These are phyloP conservation scores for Cotesia typhae DNA, from an alignment of 1,140 invertebrate species.

Conservation along the genomic window DNA sequence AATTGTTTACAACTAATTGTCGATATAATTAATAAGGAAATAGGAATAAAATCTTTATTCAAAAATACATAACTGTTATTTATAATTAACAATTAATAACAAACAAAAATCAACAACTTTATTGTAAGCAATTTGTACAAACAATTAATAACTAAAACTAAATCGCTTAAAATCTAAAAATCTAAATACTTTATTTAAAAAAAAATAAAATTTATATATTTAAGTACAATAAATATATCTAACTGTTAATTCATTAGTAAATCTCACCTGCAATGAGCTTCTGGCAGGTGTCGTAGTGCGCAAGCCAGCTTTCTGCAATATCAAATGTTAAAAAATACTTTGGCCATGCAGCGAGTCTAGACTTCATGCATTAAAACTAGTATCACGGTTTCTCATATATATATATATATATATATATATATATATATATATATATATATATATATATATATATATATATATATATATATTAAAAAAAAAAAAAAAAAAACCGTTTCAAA, in stretches of 20 bases:
- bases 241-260: constrained; percentile 28
- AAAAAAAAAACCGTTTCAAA: too few relatives aligned
- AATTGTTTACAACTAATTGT: too few relatives aligned
- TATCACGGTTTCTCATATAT: not conserved
- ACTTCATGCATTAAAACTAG: constrained; percentile 40
- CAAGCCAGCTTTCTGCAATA: constrained; percentile 59
- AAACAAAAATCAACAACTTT: constrained; percentile 3
- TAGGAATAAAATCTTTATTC: not conserved
- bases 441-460: too few relatives aligned
- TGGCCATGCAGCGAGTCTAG: constrained; percentile 21
- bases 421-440: too few relatives aligned
- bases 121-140: constrained; percentile 8
- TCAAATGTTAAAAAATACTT: constrained; percentile 49
- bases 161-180: too few relatives aligned
- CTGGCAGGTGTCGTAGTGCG: constrained; percentile 55
- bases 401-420: too few relatives aligned
- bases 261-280: constrained; percentile 62
- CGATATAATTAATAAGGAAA: constrained; percentile 1
- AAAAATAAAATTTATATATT: not conserved
- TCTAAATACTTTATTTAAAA: not conserved
- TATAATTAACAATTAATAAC: not conserved
- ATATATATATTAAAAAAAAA: too few relatives aligned
- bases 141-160: not conserved
- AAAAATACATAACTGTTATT: not conserved
- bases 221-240: not conserved